Base-by-base conservation (phyloP, 1,140 invertebrate species). In the Akabosia matsudoensis region DNA sequence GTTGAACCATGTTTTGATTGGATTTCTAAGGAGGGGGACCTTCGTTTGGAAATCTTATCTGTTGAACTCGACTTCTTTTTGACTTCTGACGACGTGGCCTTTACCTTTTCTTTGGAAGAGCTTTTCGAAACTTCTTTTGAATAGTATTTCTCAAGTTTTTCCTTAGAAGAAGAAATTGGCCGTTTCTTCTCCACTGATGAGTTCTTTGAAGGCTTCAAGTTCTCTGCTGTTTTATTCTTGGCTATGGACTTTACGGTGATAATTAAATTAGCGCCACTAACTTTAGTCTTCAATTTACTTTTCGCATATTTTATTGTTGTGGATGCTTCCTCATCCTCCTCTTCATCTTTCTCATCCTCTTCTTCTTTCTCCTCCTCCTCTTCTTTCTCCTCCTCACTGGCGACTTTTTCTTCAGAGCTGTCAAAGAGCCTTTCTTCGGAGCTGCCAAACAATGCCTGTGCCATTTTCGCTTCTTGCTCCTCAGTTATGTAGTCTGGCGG, bases 381-480 rank as follows among this genome's bases (percentile, higher is more conserved):
- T 7, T 14, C 54, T 61, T n/a, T n/a, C 4, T 61, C 54, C 54
- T 61, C 54, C 54, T 45, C 37, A 10, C 18, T 18, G 7, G 37
- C n/a, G n/a, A n/a, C n/a, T 45, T 45, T 18, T 45, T 45, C 37
- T 18, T 45, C 37, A 10, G 37, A 45, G 37, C 7, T 45, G 18
- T 45, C 18, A n/a, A n/a, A n/a, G n/a, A n/a, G 37, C 18, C 18
- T 18, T 45, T 61, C 54, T 61, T 61, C 54, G 24, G 54, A 61
- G 24, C 54, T 61, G n/a, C 24, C 54, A 67, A 67, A 67, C 30
- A 67, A n/a, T 4, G 61, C 61, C 28, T 67, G 61, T 31, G 61
- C 61, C 61, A 67, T 30, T 13, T 67, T 31, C 3, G 61, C 30
- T 67, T 67, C 61, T 7, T 67, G 26, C 13, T 67, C 61, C 22